phyloP scores from a whole-genome alignment of 1,140 invertebrate genomes.

The Dolichoris vasculosae region DNA sequence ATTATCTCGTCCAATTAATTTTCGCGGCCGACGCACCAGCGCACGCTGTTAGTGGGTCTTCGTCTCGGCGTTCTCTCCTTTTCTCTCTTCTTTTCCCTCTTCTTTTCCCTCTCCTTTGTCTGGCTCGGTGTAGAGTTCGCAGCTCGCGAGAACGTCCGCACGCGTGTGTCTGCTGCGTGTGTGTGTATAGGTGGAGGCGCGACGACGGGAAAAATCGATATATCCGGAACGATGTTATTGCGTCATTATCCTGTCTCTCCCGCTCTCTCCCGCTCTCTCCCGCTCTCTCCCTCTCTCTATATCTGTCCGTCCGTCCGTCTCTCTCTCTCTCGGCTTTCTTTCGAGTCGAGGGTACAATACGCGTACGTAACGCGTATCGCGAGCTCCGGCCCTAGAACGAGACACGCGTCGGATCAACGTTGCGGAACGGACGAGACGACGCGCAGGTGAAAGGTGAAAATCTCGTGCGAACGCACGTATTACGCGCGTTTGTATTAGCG shows the following conservation, averaged over 20 bases:
- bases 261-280: background rate
- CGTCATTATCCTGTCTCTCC: background rate
- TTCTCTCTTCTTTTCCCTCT: background rate
- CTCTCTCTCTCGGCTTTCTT: background rate
- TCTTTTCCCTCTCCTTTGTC: slow-evolving; percentile 27
- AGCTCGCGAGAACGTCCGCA: background rate
- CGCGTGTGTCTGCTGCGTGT: background rate
- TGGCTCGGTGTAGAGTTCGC: slow-evolving; percentile 3
- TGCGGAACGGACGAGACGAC: background rate
- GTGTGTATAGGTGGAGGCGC: background rate
- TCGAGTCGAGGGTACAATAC: background rate
- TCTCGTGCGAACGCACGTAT: background rate
- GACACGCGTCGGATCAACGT: background rate
- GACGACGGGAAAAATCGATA: slow-evolving; percentile 52
- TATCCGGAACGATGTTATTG: slow-evolving; percentile 49
- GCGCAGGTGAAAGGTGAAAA: slow-evolving; percentile 48
- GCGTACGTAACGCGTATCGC: background rate
- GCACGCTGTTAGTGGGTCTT: background rate
- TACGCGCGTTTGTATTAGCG: background rate
- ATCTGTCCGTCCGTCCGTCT: too few relatives aligned
- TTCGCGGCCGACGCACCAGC: slow-evolving; percentile 26
- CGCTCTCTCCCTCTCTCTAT: background rate
- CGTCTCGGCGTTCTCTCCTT: background rate
- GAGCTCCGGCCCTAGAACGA: background rate
- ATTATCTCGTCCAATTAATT: slow-evolving; percentile 38